Base-by-base conservation (phyloP, 37 sponge, comb jelly and placozoan genomes). In the Beroe ovata region DNA sequence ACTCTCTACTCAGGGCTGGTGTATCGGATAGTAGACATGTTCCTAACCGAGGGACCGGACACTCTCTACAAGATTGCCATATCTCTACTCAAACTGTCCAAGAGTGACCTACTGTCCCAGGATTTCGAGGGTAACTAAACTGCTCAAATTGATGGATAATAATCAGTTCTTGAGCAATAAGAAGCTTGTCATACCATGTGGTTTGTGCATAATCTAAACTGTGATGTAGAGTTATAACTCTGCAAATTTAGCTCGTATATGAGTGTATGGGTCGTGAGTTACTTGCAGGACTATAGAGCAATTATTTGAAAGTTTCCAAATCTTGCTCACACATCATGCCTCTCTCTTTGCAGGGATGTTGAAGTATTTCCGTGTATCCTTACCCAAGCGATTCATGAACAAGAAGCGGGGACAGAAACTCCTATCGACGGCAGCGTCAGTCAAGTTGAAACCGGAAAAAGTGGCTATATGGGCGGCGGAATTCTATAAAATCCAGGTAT, bases 1-100 rank as follows among this genome's bases (percentile, higher is more conserved):
- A n/a, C n/a, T n/a, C n/a, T n/a, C n/a, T n/a, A n/a, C 30, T 33
- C 69, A 66, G 69, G 35, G n/a, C 71, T 96, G n/a, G 94, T 93
- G 60, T 97, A 92, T 90, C 93, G 93, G 30, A 92, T 97, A 59
- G 91, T 97, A 60, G 99, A 97, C 88, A 91, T 97, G 88, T 94
- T 92, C 91, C 94, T 97, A 28, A 94, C 94, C 61, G 99, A 97
- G 39, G 90, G 60, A 37, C 64, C 89, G 4, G 89, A 89, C 25
- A 63, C 64, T 26, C 39, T 89, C 4, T 63, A 21, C 62, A 89
- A 63, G 39, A 60, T 89, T 60, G 89, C 63, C 25, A 25, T 89
- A 20, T 89, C 64, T 8, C 89, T 89, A 0, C 32, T 89, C 3
- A 77, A 77, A 39, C 22, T 77, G 23, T 77, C 84, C 0, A 77